Evolutionary conservation across 2,797 vertebrate genomes (phyloP).

Genomic region (Remorina albescens): DNA sequence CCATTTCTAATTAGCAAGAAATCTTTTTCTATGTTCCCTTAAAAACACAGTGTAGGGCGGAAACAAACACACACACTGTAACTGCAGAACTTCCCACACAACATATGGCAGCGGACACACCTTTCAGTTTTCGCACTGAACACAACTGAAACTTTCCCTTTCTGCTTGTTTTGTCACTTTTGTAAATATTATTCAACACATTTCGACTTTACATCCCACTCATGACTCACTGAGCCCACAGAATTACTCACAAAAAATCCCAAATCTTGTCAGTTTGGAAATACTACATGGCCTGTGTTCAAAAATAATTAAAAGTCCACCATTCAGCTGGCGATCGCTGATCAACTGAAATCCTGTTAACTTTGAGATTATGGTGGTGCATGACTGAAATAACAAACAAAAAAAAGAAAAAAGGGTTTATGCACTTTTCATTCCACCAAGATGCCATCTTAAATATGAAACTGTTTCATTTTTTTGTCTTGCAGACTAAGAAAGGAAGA

Average conservation of each 20-base stretch:
- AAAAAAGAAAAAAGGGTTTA: no score
- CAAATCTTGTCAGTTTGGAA: constrained; percentile 29
- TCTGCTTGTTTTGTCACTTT: background rate
- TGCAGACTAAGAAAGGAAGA: constrained; percentile 2
- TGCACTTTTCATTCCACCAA: background rate
- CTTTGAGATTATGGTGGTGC: constrained; percentile 8
- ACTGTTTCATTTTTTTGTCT: constrained; percentile 43
- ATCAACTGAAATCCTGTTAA: constrained; percentile 24
- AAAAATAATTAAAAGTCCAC: constrained; percentile 24
- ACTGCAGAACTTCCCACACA: background rate
- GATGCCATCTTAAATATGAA: constrained; percentile 6
- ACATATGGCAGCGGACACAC: background rate
- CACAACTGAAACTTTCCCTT: background rate
- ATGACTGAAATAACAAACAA: constrained; percentile 7
- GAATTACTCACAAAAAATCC: constrained; percentile 38
- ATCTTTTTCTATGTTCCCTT: background rate
- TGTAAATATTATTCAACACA: constrained; percentile 1
- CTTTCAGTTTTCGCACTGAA: background rate
- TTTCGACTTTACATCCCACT: constrained; percentile 17
- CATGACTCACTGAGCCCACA: no score
- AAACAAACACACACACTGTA: background rate
- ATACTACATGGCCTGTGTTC: background rate
- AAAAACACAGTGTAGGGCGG: background rate
- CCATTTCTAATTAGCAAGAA: background rate
- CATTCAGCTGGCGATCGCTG: background rate